Conservation (phyloP, 2,113 vertebrate species). For the Oreocharis arfaki region DNA sequence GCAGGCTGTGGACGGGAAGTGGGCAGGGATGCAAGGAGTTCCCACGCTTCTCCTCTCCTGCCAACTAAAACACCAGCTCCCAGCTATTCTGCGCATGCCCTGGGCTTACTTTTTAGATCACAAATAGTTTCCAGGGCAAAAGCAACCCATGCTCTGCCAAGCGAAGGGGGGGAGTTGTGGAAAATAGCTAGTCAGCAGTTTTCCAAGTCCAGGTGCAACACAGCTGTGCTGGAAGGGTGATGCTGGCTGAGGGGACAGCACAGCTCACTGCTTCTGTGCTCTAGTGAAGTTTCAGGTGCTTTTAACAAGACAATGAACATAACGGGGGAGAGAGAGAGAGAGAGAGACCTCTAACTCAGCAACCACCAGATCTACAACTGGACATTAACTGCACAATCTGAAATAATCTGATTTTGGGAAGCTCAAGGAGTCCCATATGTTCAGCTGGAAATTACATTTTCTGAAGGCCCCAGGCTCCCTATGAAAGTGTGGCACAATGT, state of each 20-base stretch:
- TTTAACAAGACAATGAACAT: neutral
- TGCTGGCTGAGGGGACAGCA: neutral
- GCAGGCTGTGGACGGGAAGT: neutral
- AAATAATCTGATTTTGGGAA: neutral
- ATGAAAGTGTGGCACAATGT: neutral
- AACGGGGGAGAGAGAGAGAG: neutral
- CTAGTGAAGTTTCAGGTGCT: neutral
- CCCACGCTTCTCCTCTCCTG: neutral
- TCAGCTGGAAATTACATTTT: neutral
- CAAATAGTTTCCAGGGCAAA: neutral
- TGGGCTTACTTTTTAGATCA: neutral
- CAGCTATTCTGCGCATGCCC: neutral
- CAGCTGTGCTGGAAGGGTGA: neutral
- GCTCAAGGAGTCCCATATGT: neutral
- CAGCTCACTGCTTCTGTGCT: neutral
- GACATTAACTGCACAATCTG: neutral
- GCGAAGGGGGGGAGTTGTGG: neutral
- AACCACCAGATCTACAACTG: accelerated
- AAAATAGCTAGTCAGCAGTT: neutral
- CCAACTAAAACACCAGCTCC: neutral
- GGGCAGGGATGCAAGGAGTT: neutral
- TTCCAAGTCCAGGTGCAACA: neutral
- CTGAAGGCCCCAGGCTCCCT: neutral
- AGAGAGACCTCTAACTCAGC: neutral
- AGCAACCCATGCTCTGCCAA: neutral